These are phyloP conservation scores for Orthosia gracilis DNA, from an alignment of 2,888 invertebrate species.

Conservation along the genomic window DNA sequence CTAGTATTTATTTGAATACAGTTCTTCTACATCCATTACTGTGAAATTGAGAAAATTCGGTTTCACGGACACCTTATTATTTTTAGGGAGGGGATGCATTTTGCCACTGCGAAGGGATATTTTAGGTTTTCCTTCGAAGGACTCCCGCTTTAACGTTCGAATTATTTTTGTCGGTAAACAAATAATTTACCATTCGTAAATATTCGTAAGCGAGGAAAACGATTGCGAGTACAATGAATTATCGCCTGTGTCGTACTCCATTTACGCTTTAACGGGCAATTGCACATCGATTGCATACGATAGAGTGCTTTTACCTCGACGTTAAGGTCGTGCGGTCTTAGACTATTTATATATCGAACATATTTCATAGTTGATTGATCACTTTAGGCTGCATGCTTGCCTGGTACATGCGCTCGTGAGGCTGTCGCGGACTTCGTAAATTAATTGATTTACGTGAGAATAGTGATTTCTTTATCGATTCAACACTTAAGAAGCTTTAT, in stretches of 20 bases:
- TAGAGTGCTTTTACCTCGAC: conserved; percentile 82
- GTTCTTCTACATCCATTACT: conserved; percentile 24
- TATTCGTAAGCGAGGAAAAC: conserved; percentile 26
- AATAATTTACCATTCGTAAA: conserved; percentile 20
- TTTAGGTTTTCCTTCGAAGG: conserved; percentile 77
- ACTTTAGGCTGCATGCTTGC: conserved; percentile 61
- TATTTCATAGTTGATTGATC: conserved; percentile 72
- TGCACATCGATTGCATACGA: conserved; percentile 87
- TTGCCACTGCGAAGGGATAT: conserved; percentile 89
- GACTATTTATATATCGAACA: conserved; percentile 81
- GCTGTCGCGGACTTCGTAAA: conserved; percentile 34
- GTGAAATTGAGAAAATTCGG: conserved; percentile 70
- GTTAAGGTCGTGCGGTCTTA: conserved; percentile 81
- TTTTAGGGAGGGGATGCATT: conserved; percentile 90
- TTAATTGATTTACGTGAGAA: conserved; percentile 50
- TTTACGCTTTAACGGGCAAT: conserved; percentile 78
- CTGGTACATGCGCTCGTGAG: conserved; percentile 47
- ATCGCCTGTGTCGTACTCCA: conserved; percentile 66
- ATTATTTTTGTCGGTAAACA: conserved; percentile 53
- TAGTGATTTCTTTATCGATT: not conserved
- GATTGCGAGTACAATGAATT: conserved; percentile 42
- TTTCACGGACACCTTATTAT: conserved; percentile 84
- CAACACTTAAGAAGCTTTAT: not conserved
- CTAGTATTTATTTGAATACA: conserved; percentile 49
- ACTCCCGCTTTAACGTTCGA: conserved; percentile 43